phyloP scores from a whole-genome alignment of 2,888 invertebrate species.

The Phanerotoma sp. region DNA sequence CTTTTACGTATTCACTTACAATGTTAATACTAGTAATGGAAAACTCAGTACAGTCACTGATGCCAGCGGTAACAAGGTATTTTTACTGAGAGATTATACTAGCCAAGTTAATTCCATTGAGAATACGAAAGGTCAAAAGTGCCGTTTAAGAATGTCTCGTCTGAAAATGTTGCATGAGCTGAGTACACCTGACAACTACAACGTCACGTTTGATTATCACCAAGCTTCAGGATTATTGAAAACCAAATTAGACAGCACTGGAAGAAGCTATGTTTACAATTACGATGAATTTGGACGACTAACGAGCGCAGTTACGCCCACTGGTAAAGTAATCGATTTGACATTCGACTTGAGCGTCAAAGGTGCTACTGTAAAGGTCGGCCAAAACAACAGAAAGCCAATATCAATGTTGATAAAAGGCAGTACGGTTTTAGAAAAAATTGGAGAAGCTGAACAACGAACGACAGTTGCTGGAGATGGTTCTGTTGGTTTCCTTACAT shows the following conservation, averaged over 20 bases:
- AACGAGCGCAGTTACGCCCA: constrained; percentile 89
- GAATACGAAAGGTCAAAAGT: constrained; percentile 91
- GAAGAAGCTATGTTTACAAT: constrained; percentile 88
- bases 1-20: constrained; percentile 92
- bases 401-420: constrained; percentile 86
- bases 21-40: constrained; percentile 94
- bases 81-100: constrained; percentile 78
- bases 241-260: constrained; percentile 86
- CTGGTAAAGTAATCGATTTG: constrained; percentile 87
- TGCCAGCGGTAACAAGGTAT: constrained; percentile 87
- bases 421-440: constrained; percentile 77
- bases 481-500: constrained; percentile 75
- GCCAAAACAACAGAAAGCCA: constrained; percentile 80
- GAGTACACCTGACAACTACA: constrained; percentile 90
- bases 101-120: constrained; percentile 92
- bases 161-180: constrained; percentile 90
- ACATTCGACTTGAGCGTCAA: constrained; percentile 88
- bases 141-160: constrained; percentile 85
- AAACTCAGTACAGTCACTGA: constrained; percentile 92
- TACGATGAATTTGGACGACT: constrained; percentile 94
- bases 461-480: constrained; percentile 81
- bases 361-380: constrained; percentile 84
- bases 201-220: constrained; percentile 91
- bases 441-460: constrained; percentile 80
- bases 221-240: constrained; percentile 86